Evolutionary conservation across 2,888 invertebrate species (phyloP).

Genomic region (Dione juno): DNA sequence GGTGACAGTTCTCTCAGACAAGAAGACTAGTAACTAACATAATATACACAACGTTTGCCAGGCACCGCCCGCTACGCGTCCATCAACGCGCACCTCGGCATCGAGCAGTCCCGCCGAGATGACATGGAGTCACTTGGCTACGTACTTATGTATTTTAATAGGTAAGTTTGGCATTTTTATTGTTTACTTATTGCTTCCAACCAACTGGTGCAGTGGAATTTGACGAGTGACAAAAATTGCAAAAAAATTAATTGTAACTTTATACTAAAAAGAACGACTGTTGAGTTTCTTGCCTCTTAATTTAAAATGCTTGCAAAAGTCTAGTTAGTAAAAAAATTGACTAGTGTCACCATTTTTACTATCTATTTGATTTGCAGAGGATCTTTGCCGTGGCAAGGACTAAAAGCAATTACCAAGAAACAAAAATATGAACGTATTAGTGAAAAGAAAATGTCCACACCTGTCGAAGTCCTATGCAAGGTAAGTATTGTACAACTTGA

Average conservation of each 20-base stretch:
- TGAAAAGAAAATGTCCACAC: constrained; percentile 99
- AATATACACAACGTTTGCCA: constrained; percentile 51
- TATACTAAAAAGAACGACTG: too few species aligned
- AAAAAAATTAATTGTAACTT: too few species aligned
- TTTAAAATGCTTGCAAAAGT: too few species aligned
- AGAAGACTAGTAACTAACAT: too few species aligned
- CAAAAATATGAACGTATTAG: constrained; percentile 99
- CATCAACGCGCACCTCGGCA: constrained; percentile 99
- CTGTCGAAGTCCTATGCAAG: constrained; percentile 98
- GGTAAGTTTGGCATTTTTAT: constrained; percentile 75
- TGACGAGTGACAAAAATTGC: too few species aligned
- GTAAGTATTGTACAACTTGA: constrained; percentile 71
- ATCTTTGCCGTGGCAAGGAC: constrained; percentile 98
- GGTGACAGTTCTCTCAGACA: too few species aligned
- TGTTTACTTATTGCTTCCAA: too few species aligned
- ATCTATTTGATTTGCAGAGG: constrained; percentile 80
- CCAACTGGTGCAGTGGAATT: too few species aligned
- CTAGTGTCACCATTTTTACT: neutral
- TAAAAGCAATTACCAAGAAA: constrained; percentile 98
- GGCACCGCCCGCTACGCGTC: constrained; percentile 98
- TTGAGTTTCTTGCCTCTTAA: too few species aligned
- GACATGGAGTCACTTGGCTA: constrained; percentile 99
- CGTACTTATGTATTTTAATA: constrained; percentile 99
- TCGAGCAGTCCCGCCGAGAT: constrained; percentile 98
- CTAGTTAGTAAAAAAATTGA: too few species aligned